A percentile compares a stretch with the other conserved stretches of the same genome.
Conservation (phyloP, 2,113 vertebrate species). For the Prochilodus magdalenae region DNA sequence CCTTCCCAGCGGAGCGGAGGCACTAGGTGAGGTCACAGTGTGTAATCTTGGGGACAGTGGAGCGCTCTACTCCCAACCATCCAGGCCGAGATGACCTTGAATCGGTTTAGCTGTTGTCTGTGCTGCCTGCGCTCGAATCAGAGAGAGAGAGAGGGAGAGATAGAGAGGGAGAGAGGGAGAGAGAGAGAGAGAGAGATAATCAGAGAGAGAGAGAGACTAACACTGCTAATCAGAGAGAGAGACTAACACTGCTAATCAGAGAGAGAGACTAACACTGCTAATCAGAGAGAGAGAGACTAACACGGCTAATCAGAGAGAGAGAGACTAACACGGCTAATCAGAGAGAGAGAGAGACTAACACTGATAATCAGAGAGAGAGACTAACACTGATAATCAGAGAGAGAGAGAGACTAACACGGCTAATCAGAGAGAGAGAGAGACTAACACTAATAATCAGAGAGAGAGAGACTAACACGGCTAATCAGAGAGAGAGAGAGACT, state of each 20-base stretch:
- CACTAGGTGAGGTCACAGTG: slow-evolving; percentile 10
- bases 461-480: too few relatives aligned
- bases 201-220: neutral
- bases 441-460: too few relatives aligned
- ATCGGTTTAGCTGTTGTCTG: too few relatives aligned
- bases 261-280: slow-evolving; percentile 16
- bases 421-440: too few relatives aligned
- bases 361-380: too few relatives aligned
- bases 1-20: slow-evolving; percentile 12
- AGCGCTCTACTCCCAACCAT: neutral
- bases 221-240: too few relatives aligned
- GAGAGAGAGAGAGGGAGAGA: slow-evolving; percentile 46
- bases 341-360: slow-evolving; percentile 31
- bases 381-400: too few relatives aligned
- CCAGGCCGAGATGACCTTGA: neutral
- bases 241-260: slow-evolving; percentile 7
- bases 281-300: neutral
- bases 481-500: too few relatives aligned
- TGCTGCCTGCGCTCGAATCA: neutral
- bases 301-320: slow-evolving; percentile 23
- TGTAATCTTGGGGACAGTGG: slow-evolving; percentile 1
- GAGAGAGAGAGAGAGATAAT: slow-evolving; percentile 2
- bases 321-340: neutral
- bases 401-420: too few relatives aligned
- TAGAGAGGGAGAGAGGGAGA: slow-evolving; percentile 23